phyloP scores from a whole-genome alignment of 2,797 vertebrate species.

The Anniella stebbinsi region DNA sequence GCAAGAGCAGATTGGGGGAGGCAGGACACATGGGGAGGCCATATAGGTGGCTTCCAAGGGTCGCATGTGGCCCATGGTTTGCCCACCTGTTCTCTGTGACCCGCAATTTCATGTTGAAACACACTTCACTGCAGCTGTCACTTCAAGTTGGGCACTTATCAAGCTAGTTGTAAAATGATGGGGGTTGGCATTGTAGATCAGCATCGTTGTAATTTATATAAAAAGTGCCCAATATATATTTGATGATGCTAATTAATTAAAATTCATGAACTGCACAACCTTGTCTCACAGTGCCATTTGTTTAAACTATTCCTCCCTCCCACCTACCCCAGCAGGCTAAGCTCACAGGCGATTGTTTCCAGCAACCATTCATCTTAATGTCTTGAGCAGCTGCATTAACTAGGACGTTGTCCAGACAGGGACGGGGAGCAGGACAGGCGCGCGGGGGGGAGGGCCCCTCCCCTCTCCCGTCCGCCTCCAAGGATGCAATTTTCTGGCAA shows the following conservation, averaged over 20 bases:
- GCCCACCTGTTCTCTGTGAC: no score
- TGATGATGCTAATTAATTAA: not conserved
- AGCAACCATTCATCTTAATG: not conserved
- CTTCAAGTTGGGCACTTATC: not conserved
- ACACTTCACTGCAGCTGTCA: no score
- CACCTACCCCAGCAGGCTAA: not conserved
- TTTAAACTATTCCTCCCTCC: not conserved
- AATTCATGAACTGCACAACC: not conserved
- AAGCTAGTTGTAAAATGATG: no score
- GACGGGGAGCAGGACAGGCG: no score
- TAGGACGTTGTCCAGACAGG: not conserved
- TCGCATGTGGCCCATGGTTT: no score
- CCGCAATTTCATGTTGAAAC: not conserved
- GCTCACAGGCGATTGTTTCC: not conserved
- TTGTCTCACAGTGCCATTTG: not conserved
- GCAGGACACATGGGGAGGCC: no score
- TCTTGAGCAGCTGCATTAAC: not conserved
- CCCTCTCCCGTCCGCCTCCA: not conserved
- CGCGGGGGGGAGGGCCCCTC: no score
- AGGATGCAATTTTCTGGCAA: not conserved
- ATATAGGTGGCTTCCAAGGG: no score
- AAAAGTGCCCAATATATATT: not conserved
- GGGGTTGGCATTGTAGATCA: not conserved
- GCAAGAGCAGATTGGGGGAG: no score
- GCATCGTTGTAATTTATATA: not conserved